Evolutionary conservation across 1,140 invertebrate species (phyloP).

Genomic region (Bombus polaris): DNA sequence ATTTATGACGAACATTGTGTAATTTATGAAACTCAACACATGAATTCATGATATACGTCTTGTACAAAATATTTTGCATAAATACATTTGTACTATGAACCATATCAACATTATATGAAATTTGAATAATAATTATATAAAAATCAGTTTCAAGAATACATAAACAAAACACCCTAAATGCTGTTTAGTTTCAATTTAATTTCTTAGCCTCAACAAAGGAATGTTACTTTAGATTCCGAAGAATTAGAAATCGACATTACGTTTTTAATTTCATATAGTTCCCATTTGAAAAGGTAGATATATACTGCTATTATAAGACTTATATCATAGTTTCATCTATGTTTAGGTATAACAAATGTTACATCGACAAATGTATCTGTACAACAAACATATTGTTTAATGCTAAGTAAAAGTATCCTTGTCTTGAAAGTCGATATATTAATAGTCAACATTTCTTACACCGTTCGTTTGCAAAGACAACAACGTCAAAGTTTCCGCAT

Average conservation of each 20-base stretch:
- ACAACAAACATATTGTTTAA: constrained; percentile 30
- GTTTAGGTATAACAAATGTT: background rate
- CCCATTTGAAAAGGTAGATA: background rate
- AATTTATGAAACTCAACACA: background rate
- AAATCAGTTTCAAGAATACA: constrained; percentile 22
- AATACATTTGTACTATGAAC: background rate
- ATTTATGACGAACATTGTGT: background rate
- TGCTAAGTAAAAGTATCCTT: constrained; percentile 28
- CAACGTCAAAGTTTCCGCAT: background rate
- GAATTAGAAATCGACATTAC: background rate
- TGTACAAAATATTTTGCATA: background rate
- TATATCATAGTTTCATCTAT: background rate
- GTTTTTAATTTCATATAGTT: background rate
- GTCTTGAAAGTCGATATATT: constrained; percentile 34
- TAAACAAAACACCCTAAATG: constrained; percentile 40
- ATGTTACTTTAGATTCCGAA: constrained; percentile 32
- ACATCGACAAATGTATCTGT: constrained; percentile 3
- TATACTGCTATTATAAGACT: background rate
- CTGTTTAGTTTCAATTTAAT: constrained; percentile 10
- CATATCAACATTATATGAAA: background rate
- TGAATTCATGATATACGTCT: background rate
- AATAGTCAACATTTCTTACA: constrained; percentile 35
- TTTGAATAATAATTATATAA: constrained; percentile 1
- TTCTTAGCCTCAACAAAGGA: constrained; percentile 8
- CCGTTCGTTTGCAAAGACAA: background rate